Conservation (phyloP, 2,113 vertebrate species). For the Menidia beryllina region DNA sequence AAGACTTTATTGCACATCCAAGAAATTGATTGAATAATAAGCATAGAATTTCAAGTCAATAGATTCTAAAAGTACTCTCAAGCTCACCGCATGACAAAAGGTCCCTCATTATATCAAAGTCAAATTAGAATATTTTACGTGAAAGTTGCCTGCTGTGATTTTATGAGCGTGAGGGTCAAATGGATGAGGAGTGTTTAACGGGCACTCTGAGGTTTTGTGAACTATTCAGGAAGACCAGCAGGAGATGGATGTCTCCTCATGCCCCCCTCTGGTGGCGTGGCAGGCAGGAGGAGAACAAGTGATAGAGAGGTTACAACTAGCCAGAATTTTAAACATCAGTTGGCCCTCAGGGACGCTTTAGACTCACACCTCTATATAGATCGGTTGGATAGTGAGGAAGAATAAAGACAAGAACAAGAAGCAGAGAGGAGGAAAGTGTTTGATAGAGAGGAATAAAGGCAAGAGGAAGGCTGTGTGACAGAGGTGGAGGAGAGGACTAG, state of each 20-base stretch:
- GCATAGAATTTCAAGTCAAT: background rate
- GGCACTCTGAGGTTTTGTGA: slow-evolving; percentile 62
- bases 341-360: slow-evolving; percentile 55
- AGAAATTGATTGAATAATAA: slow-evolving; percentile 15
- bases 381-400: slow-evolving; percentile 51
- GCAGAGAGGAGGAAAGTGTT: slow-evolving; percentile 10
- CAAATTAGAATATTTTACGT: slow-evolving; percentile 60
- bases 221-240: slow-evolving; percentile 71
- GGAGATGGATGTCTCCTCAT: slow-evolving; percentile 67
- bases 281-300: slow-evolving; percentile 56
- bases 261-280: slow-evolving; percentile 62
- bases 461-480: background rate
- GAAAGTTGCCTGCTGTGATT: slow-evolving; percentile 57
- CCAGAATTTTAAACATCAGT: slow-evolving; percentile 80
- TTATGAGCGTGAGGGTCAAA: slow-evolving; percentile 41
- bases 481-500: background rate
- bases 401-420: slow-evolving; percentile 40
- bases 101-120: slow-evolving; percentile 49
- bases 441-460: background rate
- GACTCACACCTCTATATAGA: slow-evolving; percentile 74
- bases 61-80: slow-evolving; percentile 52
- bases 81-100: slow-evolving; percentile 28
- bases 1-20: slow-evolving; percentile 2
- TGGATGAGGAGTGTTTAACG: slow-evolving; percentile 50
- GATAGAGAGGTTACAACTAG: slow-evolving; percentile 79